Base-by-base conservation (phyloP, 2,888 invertebrate genomes). In the Mesorhabditis sp. region DNA sequence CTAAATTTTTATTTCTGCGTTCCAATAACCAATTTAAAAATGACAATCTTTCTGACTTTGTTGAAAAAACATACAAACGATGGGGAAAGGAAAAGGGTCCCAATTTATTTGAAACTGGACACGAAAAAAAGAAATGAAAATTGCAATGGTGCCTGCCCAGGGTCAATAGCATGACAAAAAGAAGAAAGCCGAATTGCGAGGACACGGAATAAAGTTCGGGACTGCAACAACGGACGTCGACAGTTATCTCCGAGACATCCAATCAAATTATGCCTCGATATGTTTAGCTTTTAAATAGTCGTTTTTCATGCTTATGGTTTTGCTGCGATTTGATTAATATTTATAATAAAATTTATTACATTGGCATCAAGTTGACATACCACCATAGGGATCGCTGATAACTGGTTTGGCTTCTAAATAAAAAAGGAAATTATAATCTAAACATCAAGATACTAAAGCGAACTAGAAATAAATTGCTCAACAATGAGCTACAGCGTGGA, bases 1-100 rank as follows among this genome's bases (percentile, higher is more conserved):
- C 73, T 45, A 74, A n/a, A n/a, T 74, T 58, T 74, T 63, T 71
- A 74, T 68, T 74, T 74, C 68, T 74, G 67, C 64, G 71, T 74
- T 67, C 68, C 71, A 68, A 71, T 67, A 62, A 66, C 41, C 68
- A 70, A 69, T 69, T 69, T 67, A n/a, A 42, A 73, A 67, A 42
- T 65, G 69, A 50, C 42, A 69, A 71, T 73, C 62, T 73, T 62
- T 69, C 71, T 69, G 66, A 67, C 69, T 73, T 71, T 15, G 69
- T 64, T 69, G 65, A 71, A 73, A 58, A 71, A 50, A 42, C 64
- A 69, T 65, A 69, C 71, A n/a, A n/a, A n/a, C 70, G 69, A 71
- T 69, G 71, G 71, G 4, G n/a, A 15, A 15, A 68, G 66, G 66
- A 71, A 68, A 65, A 71, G 69, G 45, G 63, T 63, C 61, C 67